Percentiles rank a stretch among this genome's conserved stretches.
These are phyloP conservation scores for Ctena decussata DNA, from an alignment of 2,888 invertebrate species.

Conservation along the genomic window DNA sequence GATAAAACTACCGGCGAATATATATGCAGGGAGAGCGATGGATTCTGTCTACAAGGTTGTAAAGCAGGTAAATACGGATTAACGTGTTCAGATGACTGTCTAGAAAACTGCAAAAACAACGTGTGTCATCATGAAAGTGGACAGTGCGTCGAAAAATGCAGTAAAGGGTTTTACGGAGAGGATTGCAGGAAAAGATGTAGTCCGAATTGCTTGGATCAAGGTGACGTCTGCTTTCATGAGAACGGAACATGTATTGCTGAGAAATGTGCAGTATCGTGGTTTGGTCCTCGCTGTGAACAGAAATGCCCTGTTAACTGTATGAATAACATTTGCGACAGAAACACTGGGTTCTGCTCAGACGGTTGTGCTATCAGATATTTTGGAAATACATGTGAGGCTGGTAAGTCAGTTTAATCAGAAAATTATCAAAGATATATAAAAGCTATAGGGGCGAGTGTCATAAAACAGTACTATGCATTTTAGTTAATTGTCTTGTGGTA, in stretches of 20 bases:
- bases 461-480: no score
- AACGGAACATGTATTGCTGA: neutral
- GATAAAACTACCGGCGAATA: neutral
- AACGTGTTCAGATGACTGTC: neutral
- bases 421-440: no score
- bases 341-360: neutral
- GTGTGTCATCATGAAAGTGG: neutral
- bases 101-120: neutral
- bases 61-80: neutral
- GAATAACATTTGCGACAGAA: neutral
- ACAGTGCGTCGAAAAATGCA: neutral
- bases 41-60: neutral
- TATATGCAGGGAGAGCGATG: neutral
- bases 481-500: no score
- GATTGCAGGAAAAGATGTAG: neutral
- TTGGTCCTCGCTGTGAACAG: neutral
- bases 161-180: neutral
- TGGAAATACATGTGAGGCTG: neutral
- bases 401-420: no score
- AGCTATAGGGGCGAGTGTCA: no score
- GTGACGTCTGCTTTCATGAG: neutral
- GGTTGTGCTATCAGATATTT: neutral
- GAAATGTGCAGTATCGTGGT: neutral
- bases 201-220: neutral
- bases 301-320: neutral